These are phyloP conservation scores for Cariama cristata DNA, from an alignment of 2,113 vertebrate genomes.

Conservation along the genomic window DNA sequence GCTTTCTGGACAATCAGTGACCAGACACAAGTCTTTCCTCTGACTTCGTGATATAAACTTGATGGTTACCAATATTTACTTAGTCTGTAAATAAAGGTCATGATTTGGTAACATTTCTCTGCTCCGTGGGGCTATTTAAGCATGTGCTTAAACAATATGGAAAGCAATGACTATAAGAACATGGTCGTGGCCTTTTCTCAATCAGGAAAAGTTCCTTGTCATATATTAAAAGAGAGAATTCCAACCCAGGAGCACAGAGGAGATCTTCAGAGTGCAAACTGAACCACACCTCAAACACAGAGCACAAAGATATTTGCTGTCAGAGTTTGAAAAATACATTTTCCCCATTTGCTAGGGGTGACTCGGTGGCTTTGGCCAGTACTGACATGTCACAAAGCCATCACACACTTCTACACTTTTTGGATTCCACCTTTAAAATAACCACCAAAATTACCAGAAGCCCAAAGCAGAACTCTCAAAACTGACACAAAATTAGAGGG, in stretches of 20 bases:
- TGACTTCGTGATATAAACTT: neutral
- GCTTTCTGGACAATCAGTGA: neutral
- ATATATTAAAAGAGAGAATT: neutral
- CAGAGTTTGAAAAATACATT: neutral
- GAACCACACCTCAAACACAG: neutral
- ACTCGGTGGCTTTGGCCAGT: neutral
- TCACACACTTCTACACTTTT: neutral
- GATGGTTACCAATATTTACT: neutral
- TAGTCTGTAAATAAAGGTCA: neutral
- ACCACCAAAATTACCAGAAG: neutral
- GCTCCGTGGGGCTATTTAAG: accelerated
- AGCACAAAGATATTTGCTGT: neutral
- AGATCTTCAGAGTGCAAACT: neutral
- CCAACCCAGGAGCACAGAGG: neutral
- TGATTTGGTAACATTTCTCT: neutral
- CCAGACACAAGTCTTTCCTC: neutral
- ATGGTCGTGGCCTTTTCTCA: neutral
- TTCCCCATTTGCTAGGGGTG: neutral
- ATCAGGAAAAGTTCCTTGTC: neutral
- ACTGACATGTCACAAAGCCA: accelerated
- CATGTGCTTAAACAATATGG: neutral
- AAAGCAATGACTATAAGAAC: neutral
- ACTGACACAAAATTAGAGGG: neutral
- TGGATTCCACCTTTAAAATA: neutral
- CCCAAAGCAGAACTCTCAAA: neutral